Conservation (phyloP, 2,113 vertebrate species). For the Phaethon lepturus region DNA sequence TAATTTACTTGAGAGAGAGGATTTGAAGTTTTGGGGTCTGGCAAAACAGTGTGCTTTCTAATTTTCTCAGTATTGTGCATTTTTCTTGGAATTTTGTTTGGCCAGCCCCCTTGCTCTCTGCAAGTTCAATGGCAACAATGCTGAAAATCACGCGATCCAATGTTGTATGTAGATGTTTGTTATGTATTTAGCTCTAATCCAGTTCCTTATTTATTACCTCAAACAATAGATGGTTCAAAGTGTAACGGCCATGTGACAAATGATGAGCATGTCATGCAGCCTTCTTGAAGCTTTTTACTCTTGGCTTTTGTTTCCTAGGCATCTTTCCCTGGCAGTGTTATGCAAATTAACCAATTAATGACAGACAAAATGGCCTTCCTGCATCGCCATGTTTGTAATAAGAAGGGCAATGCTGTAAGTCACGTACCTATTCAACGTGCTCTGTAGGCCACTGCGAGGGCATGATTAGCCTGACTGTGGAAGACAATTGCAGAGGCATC, state of each 20-base stretch:
- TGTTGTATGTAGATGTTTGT: neutral
- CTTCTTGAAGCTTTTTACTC: conserved; percentile 47
- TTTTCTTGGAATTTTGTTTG: neutral
- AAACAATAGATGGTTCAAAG: conserved; percentile 43
- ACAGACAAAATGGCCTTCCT: conserved; percentile 77
- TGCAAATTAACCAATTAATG: conserved; percentile 81
- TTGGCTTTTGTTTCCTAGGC: conserved; percentile 65
- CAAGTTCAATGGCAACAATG: neutral
- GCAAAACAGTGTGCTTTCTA: neutral
- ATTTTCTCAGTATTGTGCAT: neutral
- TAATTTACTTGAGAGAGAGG: neutral
- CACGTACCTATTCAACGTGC: conserved; percentile 79
- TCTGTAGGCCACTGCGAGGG: conserved; percentile 77
- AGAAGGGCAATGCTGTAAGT: conserved; percentile 78
- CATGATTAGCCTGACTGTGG: conserved; percentile 85
- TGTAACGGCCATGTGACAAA: conserved; percentile 66
- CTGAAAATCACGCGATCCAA: neutral
- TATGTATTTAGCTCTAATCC: conserved; percentile 37
- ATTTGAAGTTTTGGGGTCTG: neutral
- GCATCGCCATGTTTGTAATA: conserved; percentile 74
- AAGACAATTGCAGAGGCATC: conserved; percentile 92
- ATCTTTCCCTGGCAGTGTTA: conserved; percentile 74
- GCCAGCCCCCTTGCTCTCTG: neutral
- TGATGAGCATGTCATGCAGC: conserved; percentile 39
- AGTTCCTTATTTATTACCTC: conserved; percentile 1